Evolutionary conservation across 2,888 invertebrate genomes (phyloP).

Genomic region (Chesias legatella): DNA sequence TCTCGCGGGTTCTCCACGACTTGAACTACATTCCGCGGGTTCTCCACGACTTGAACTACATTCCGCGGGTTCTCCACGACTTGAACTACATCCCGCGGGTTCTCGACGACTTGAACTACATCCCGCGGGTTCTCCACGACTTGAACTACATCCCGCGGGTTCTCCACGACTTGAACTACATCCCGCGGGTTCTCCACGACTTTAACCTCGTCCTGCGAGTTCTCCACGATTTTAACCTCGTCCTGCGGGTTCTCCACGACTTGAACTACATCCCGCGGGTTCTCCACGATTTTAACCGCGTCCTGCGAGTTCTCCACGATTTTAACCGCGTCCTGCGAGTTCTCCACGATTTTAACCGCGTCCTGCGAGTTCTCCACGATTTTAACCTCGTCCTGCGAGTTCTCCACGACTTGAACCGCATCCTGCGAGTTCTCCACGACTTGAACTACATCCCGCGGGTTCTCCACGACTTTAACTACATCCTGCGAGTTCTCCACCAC

Average conservation of each 20-base stretch:
- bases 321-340: conserved; percentile 14
- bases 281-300: conserved; percentile 55
- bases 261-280: conserved; percentile 14
- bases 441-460: too few relatives aligned
- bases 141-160: conserved; percentile 14
- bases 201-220: conserved; percentile 37
- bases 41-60: conserved; percentile 45
- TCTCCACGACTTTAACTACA: conserved; percentile 3
- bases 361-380: too few relatives aligned
- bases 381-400: conserved; percentile 14
- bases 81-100: conserved; percentile 14
- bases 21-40: conserved; percentile 14
- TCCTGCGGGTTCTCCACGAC: conserved; percentile 39
- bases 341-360: conserved; percentile 55
- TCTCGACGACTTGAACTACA: conserved; percentile 45
- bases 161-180: conserved; percentile 45
- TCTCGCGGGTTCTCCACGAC: conserved; percentile 39
- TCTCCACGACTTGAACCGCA: conserved; percentile 45
- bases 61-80: conserved; percentile 39
- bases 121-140: conserved; percentile 39
- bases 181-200: conserved; percentile 39
- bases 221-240: conserved; percentile 50
- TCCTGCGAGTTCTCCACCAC: conserved; percentile 39
- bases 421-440: conserved; percentile 39
- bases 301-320: too few relatives aligned